Conservation (phyloP, 2,797 vertebrate genomes). For the Anniella stebbinsi region DNA sequence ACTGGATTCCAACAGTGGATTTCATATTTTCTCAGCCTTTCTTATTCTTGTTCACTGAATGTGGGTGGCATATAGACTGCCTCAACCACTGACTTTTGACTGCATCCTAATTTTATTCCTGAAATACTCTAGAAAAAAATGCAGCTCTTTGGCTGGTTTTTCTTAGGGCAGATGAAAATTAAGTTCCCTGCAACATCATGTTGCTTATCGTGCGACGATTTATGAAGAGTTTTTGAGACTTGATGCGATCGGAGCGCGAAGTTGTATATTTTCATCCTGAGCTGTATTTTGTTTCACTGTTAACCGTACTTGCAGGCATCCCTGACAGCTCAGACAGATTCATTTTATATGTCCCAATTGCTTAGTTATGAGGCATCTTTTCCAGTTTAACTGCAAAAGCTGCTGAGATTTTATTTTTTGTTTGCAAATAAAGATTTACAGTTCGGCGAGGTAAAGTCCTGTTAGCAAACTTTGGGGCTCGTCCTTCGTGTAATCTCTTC, state of each 20-base stretch:
- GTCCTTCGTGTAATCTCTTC: background rate
- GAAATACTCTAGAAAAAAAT: conserved; percentile 67
- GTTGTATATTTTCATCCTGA: conserved; percentile 54
- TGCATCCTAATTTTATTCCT: conserved; percentile 66
- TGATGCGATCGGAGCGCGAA: conserved; percentile 58
- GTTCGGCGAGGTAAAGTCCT: background rate
- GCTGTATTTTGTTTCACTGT: conserved; percentile 59
- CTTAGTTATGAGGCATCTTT: background rate
- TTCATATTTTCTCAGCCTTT: conserved; percentile 44
- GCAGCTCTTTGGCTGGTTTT: conserved; percentile 55
- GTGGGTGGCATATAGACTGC: conserved; percentile 58
- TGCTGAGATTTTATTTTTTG: conserved; percentile 7
- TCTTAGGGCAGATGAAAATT: conserved; percentile 38
- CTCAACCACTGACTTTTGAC: conserved; percentile 60
- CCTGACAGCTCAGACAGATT: conserved; percentile 33
- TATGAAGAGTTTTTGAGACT: conserved; percentile 64
- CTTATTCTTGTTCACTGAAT: conserved; percentile 59
- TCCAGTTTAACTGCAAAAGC: conserved; percentile 34
- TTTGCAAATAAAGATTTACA: conserved; percentile 14
- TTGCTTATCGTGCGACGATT: conserved; percentile 56
- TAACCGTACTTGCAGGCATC: conserved; percentile 14
- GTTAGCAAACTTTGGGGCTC: background rate
- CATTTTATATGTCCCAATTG: conserved; percentile 13
- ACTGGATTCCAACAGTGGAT: background rate
- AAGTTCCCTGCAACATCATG: conserved; percentile 57